A percentile compares a stretch with the other conserved stretches of the same genome.
phyloP scores from a whole-genome alignment of 2,888 invertebrate genomes.

The Linnaemya tessellans region DNA sequence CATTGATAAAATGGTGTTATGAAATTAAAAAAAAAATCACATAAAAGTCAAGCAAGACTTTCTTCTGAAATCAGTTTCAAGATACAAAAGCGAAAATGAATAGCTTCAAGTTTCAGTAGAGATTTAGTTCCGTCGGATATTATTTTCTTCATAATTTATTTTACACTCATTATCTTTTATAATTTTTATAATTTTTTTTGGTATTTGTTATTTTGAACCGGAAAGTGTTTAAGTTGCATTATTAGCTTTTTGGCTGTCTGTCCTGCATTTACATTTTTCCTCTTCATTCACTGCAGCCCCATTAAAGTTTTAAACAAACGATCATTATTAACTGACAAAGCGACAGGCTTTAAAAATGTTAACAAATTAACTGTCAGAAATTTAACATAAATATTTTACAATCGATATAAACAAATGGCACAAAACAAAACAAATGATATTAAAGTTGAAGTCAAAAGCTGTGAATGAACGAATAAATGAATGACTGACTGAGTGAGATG shows the following conservation, averaged over 20 bases:
- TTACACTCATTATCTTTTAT: conserved; percentile 1
- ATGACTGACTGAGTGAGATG: conserved; percentile 37
- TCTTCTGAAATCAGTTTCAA: conserved; percentile 7
- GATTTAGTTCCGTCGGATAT: conserved; percentile 66
- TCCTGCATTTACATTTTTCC: not conserved
- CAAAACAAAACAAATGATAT: conserved; percentile 29
- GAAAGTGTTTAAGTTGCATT: conserved; percentile 52
- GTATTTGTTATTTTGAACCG: conserved; percentile 24
- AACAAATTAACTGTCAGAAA: conserved; percentile 74
- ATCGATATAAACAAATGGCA: conserved; percentile 32
- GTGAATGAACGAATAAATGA: conserved; percentile 49
- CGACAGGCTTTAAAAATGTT: conserved; percentile 71
- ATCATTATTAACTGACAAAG: conserved; percentile 65
- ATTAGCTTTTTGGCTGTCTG: conserved; percentile 7
- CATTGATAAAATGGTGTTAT: conserved; percentile 18
- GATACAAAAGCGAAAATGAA: conserved; percentile 30
- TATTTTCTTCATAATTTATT: conserved; percentile 19
- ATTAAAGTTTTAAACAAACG: conserved; percentile 56
- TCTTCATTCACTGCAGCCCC: conserved; percentile 33
- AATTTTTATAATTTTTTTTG: no score
- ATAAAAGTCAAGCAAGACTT: conserved; percentile 25
- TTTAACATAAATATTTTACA: conserved; percentile 68
- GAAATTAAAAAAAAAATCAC: conserved; percentile 8
- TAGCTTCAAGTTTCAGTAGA: conserved; percentile 1
- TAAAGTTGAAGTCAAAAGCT: conserved; percentile 37